Evolutionary conservation across 2,888 invertebrate species (phyloP).

Genomic region (Hofmannophila pseudospretella): DNA sequence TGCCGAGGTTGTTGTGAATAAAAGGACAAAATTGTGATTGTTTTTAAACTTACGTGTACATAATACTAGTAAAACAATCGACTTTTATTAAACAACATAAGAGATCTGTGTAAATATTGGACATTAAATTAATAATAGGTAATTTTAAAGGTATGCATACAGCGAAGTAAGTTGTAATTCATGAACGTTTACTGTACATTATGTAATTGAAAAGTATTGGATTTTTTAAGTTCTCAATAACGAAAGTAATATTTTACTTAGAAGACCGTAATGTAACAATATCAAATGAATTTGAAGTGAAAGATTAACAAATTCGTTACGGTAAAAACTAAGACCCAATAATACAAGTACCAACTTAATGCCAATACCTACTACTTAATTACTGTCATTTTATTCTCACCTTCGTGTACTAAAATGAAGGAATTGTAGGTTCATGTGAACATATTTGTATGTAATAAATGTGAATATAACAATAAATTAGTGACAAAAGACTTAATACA

Average conservation of each 20-base stretch:
- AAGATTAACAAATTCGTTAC: no score
- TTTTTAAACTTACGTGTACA: conserved; percentile 20
- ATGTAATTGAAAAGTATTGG: conserved; percentile 22
- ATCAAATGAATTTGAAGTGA: no score
- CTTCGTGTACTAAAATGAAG: conserved; percentile 33
- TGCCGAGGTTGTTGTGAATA: conserved; percentile 63
- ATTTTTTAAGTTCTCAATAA: no score
- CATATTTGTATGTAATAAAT: conserved; percentile 42
- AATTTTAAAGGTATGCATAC: conserved; percentile 19
- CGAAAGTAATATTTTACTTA: no score
- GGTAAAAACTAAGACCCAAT: no score
- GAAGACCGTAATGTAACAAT: no score
- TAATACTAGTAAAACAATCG: conserved; percentile 7
- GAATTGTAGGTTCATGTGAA: conserved; percentile 52
- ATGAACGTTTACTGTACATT: conserved; percentile 33
- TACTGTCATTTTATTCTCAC: conserved; percentile 23
- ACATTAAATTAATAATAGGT: conserved; percentile 3
- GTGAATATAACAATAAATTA: conserved; percentile 73
- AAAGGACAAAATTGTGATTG: conserved; percentile 69
- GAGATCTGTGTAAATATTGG: conserved; percentile 1
- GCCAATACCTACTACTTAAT: conserved; percentile 8
- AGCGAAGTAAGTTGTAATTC: conserved; percentile 27
- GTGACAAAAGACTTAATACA: conserved; percentile 56
- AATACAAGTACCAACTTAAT: no score
- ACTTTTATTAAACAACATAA: neutral